Evolutionary conservation across 1,140 invertebrate genomes (phyloP).

Genomic region (Trichomalopsis sarcophagae): DNA sequence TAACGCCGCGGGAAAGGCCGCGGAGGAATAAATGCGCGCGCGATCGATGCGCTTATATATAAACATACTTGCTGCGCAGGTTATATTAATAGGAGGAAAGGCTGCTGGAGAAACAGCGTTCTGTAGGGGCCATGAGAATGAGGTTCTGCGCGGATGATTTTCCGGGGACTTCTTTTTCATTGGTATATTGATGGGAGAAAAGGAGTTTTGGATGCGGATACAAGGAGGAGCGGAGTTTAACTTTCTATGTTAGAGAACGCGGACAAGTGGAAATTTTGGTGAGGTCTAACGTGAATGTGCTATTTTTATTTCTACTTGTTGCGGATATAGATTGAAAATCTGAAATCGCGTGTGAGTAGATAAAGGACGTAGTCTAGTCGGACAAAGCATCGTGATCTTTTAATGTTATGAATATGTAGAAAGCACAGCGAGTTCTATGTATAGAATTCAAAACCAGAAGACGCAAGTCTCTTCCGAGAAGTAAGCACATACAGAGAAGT

Average conservation of each 20-base stretch:
- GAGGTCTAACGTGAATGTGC: too few relatives aligned
- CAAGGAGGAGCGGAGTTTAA: background rate
- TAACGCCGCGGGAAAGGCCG: conserved; percentile 10
- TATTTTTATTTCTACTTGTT: too few relatives aligned
- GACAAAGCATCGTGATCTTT: too few relatives aligned
- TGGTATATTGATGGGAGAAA: background rate
- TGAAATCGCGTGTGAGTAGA: too few relatives aligned
- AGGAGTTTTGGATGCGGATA: background rate
- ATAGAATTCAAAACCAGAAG: too few relatives aligned
- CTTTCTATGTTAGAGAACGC: background rate
- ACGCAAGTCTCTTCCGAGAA: too few relatives aligned
- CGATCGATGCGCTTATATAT: background rate
- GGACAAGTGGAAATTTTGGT: too few relatives aligned
- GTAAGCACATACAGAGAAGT: background rate
- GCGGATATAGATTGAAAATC: too few relatives aligned
- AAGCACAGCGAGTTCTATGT: too few relatives aligned
- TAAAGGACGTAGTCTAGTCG: too few relatives aligned
- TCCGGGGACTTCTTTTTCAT: background rate
- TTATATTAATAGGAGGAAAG: background rate
- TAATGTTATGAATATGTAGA: too few relatives aligned
- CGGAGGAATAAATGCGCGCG: conserved; percentile 6
- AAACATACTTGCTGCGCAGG: background rate
- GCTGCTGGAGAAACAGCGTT: background rate
- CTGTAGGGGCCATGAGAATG: background rate
- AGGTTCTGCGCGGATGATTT: background rate